Percentiles rank a stretch among this genome's conserved stretches.
Evolutionary conservation across 2,113 vertebrate species (phyloP).

Genomic region (Ondatra zibethicus): DNA sequence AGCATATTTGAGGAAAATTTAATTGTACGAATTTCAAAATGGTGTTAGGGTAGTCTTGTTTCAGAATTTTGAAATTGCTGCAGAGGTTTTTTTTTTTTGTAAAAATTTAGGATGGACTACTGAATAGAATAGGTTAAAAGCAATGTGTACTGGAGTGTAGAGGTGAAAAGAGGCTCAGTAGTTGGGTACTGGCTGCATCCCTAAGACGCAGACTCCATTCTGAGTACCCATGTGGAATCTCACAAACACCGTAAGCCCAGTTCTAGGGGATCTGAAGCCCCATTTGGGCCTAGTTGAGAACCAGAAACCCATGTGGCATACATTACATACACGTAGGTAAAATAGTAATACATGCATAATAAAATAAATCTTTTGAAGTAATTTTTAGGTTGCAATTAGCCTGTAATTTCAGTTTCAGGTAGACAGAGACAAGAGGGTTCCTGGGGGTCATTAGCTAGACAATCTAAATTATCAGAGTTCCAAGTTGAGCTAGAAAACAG

Average conservation of each 20-base stretch:
- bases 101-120: too few relatives aligned
- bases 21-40: not conserved
- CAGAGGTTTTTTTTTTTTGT: not conserved
- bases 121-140: not conserved
- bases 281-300: not conserved
- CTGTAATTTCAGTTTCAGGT: not conserved
- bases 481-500: not conserved
- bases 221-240: not conserved
- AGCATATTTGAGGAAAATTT: not conserved
- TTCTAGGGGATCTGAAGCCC: not conserved
- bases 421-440: not conserved
- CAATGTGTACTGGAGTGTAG: not conserved
- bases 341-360: not conserved
- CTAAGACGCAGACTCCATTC: not conserved
- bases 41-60: not conserved
- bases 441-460: not conserved
- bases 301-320: not conserved
- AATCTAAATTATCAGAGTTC: too few relatives aligned
- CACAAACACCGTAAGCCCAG: not conserved
- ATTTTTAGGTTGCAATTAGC: fast-evolving
- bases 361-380: not conserved
- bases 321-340: not conserved
- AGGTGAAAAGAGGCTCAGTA: not conserved
- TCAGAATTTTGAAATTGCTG: not conserved
- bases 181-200: not conserved